phyloP scores from a whole-genome alignment of 2,888 invertebrate species.

The Perizoma affinitatum region DNA sequence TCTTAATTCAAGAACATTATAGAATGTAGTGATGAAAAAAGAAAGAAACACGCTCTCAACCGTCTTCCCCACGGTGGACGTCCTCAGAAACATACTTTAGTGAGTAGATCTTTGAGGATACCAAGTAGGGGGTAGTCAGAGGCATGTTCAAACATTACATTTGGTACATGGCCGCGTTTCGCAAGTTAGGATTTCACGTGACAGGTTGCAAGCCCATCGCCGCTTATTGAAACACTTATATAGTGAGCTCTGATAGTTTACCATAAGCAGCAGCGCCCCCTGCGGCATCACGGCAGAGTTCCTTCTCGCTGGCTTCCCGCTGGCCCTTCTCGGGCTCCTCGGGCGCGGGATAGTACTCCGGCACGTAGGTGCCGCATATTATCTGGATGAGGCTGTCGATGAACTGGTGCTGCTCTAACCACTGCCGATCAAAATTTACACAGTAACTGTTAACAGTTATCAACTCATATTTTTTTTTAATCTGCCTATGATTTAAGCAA shows the following conservation, averaged over 20 bases:
- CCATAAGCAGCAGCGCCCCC: background rate
- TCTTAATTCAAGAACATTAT: background rate
- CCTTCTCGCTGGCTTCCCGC: slow-evolving; percentile 54
- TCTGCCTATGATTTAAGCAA: too few relatives aligned
- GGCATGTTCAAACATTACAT: too few relatives aligned
- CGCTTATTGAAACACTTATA: too few relatives aligned
- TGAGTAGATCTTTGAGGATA: too few relatives aligned
- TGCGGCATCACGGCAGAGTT: slow-evolving; percentile 37
- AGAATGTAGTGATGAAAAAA: too few relatives aligned
- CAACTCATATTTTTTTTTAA: background rate
- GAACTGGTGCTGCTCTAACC: slow-evolving; percentile 94
- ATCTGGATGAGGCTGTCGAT: slow-evolving; percentile 90
- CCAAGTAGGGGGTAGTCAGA: too few relatives aligned
- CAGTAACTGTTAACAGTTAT: background rate
- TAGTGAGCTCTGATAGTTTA: background rate
- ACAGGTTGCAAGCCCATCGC: too few relatives aligned
- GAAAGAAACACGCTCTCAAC: too few relatives aligned
- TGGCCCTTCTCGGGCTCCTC: slow-evolving; percentile 50
- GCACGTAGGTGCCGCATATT: slow-evolving; percentile 75
- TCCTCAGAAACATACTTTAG: too few relatives aligned
- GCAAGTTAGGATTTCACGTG: too few relatives aligned
- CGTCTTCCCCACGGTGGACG: too few relatives aligned
- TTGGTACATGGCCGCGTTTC: too few relatives aligned
- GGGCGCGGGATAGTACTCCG: slow-evolving; percentile 47
- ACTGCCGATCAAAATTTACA: slow-evolving; percentile 79